Evolutionary conservation across 2,888 invertebrate genomes (phyloP), one percentile per base, ranked within the genome.

Genomic region (Melanostoma scalare): DNA sequence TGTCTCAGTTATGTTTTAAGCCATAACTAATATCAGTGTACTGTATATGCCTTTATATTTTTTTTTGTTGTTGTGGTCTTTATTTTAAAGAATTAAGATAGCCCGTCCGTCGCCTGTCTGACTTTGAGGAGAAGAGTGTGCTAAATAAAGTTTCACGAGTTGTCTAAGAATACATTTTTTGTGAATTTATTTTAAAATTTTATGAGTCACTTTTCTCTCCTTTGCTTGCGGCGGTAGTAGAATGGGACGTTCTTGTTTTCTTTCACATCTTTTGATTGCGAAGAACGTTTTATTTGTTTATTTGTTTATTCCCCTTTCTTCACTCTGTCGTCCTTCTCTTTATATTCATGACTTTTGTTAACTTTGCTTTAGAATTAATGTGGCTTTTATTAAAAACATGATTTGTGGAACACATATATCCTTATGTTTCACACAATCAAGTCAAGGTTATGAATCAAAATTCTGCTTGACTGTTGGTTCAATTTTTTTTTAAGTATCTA

Each of bases 81-180:
- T 55, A 36, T 35, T 61, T 55, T 6, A 63, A 42, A 67, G 71
- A 61, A 67, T 72, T 77, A 71, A 78, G 78, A 82, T 69, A 82
- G 78, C 78, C 73, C 56, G 78, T 74, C 31, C 52, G 82, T 74
- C 78, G 82, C 58, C 82, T 53, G 69, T 84, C 74, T 84, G 74
- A 84, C 84, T 84, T 84, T 84, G 84, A 84, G 75, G 60, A 75
- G 74, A 55, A 75, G 71, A 71, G 74, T 84, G 84, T 84, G 78
- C 79, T 84, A 84, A 84, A 79, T 79, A 74, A 79, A 84, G 84
- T 84, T 84, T 79, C 78, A 75, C 74, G 74, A 79, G 74, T 69
- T 78, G 42, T 74, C 61, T 72, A 50, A 35, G 56, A 80, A 69
- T 33, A 80, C 44, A 69, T 69, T 81, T 77, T 55, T 69, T 20